Base-by-base conservation (phyloP, 2,113 vertebrate species). In the Oreocharis arfaki region DNA sequence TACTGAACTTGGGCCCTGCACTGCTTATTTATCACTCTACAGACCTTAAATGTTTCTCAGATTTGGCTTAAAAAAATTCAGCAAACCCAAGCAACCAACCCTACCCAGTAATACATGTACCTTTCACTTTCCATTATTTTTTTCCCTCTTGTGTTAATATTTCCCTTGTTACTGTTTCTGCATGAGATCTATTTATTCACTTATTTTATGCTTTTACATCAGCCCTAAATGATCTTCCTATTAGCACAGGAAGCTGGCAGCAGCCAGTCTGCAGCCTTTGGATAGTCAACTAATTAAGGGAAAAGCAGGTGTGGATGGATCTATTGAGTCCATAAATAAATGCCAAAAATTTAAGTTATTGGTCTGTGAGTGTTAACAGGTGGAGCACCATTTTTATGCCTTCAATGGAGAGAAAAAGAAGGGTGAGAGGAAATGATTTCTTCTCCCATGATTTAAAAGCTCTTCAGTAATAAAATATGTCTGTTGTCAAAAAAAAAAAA, bases 231-330 rank as follows among this genome's bases (percentile, higher is more conserved):
- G 94, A 97, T 98, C 95, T 97, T 97, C 78, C 95, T 97, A 78
- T 96, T 93, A 91, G 95, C 94, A 97, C 84, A 96, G 96, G 97
- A 98, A 98, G 87, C 97, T 97, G 96, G 97, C 93, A 97, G 95
- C 93, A 95, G 91, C 87, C 69, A 95, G 82, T 94, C 95, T 96
- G 95, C 85, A 97, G 97, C 87, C 94, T 97, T 98, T 97, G 89
- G 97, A 96, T 96, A 97, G 97, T 96, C 97, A 97, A 78, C 96
- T 98, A 98, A 98, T 98, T 98, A 98, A 97, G 93, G 95, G 82
- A 84, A 98, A 98, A 97, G 95, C 98, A 98, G 98, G 98, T 98
- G 98, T 97, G 97, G 97, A 98, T 96, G 93, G 89, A 91, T 97
- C 96, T 97, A 96, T 97, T 97, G 96, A 97, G 95, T 64, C 87